Evolutionary conservation across 1,140 invertebrate genomes (phyloP), one percentile per base, ranked within the genome.

Genomic region (Drosophila kanapiae): DNA sequence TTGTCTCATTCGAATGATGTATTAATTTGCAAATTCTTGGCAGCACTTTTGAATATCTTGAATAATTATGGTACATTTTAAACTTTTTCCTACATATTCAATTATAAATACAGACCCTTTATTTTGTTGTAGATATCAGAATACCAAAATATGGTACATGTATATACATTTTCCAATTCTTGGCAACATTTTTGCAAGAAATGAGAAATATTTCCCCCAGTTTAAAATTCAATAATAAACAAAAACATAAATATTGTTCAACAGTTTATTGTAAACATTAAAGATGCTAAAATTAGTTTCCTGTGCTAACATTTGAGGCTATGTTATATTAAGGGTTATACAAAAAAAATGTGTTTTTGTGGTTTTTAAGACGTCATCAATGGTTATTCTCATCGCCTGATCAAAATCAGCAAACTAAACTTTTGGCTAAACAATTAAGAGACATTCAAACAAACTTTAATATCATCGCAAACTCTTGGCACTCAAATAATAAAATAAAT

Each of bases 201-300:
- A 54, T 54, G 53, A 38, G 13, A 54, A 54, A 37, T 38, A 54
- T 54, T 54, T 54, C 23, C 35, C 53, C 35, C 33, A 38, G 8
- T 38, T 54, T 8, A 54, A 54, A 54, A 54, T 54, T 27, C 18
- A 54, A 54, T 38, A 54, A 54, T 38, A 56, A 56, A 56, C 53
- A 38, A 56, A 56, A 56, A 10, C 53, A 56, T 23, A 56, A 54
- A 54, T 54, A 54, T 54, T 14, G 16, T 54, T 54, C 53, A 56
- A 27, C 9, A 38, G 14, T 38, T 56, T 56, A 38, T 56, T 62
- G 49, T 57, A 62, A 38, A 29, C 49, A 38, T 38, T 31, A 38
- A 31, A 29, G 14, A 60, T 11, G 13, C 2, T 18, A 29, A 38
- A 57, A 35, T 37, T 37, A 38, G 18, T 27, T n/a, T 7, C 23